Conservation (phyloP, 2,113 vertebrate species). For the Gobiocypris rarus region DNA sequence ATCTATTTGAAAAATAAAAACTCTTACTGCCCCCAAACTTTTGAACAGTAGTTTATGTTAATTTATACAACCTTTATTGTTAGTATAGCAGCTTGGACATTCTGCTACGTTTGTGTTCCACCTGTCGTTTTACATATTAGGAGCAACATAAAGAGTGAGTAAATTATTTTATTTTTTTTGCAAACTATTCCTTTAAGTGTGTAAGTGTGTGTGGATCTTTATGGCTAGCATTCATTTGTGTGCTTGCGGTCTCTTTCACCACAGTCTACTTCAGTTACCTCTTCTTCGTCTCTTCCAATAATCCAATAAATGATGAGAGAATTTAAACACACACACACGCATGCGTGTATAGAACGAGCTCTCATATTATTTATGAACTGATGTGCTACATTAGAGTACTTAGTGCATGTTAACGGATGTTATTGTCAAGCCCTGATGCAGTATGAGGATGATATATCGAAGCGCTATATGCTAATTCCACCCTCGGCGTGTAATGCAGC, state of each 20-base stretch:
- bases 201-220: neutral
- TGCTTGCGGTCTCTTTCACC: slow-evolving; percentile 58
- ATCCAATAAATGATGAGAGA: slow-evolving; percentile 99
- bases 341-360: slow-evolving; percentile 91
- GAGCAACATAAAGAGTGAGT: neutral
- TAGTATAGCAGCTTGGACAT: neutral
- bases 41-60: neutral
- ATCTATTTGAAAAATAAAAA: neutral
- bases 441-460: slow-evolving; percentile 96
- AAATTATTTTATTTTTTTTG: neutral
- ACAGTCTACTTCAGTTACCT: slow-evolving; percentile 51
- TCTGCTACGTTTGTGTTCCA: neutral
- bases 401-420: slow-evolving; percentile 99
- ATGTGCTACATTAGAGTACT: slow-evolving; percentile 99
- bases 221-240: slow-evolving; percentile 74
- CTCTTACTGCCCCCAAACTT: neutral
- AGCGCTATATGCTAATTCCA: slow-evolving; percentile 89
- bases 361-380: slow-evolving; percentile 99
- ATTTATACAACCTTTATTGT: neutral
- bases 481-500: slow-evolving; percentile 85
- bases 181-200: neutral
- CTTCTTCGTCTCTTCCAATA: slow-evolving; percentile 93
- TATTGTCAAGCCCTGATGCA: slow-evolving; percentile 96
- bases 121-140: neutral
- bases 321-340: slow-evolving; percentile 98